Evolutionary conservation across 2,797 vertebrate species (phyloP), one percentile per base, ranked within the genome.

Genomic region (Oreochromis mossambicus): DNA sequence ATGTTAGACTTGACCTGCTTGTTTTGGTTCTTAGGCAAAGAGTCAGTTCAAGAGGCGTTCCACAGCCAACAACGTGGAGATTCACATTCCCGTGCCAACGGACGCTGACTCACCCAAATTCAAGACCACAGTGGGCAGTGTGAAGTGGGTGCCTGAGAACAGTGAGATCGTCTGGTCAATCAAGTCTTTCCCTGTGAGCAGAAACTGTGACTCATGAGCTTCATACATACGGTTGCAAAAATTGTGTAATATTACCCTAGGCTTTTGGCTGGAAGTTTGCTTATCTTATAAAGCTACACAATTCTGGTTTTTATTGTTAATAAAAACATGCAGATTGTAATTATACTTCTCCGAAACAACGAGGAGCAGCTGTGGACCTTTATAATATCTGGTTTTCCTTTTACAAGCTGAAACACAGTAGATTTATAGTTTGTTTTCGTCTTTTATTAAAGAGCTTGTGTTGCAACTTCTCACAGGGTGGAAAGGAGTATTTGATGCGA

Each of bases 151-250:
- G 36, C 99, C 99, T 0, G 99, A 99, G 94, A 99, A 98, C 96
- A 99, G 98, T 19, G 98, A 99, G 94, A 98, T 99, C 9, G 98
- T 99, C 88, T 99, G 99, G 99, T 99, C 98, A 82, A 97, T 99
- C 94, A 99, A 99, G 94, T 99, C 99, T 63, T 99, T 99, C 84
- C 99, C 99, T 83, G 99, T 99, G 94, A 98, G 98, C 88, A 79
- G 8, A 68, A 83, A 73, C 14, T 21, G 12, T 90, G 89, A 93
- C 78, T 92, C 86, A 88, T 9, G 21, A 86, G 51, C 63, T 61
- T 81, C 55, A 52, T 14, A 36, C n/a, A 56, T 14, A 86, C 5
- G 21, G 41, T 77, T 81, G 50, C 56, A 84, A 38, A 80, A 4
- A 81, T 34, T 75, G 3, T 41, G n/a, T 38, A 14, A 75, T 79